Conservation (phyloP, 1,140 invertebrate genomes). For the Aphaenogaster ashmeadi region DNA sequence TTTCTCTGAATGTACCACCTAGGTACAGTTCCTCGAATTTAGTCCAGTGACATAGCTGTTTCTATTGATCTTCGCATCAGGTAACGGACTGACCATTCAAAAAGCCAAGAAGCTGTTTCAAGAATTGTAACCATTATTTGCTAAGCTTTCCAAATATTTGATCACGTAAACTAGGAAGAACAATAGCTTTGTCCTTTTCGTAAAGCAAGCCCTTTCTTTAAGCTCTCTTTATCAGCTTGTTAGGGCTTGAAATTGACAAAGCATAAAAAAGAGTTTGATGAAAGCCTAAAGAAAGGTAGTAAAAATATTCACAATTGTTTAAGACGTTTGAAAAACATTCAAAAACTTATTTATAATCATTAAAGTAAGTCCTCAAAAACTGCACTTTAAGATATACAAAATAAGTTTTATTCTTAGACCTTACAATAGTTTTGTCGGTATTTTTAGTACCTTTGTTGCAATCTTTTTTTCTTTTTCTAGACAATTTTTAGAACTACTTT, state of each 20-base stretch:
- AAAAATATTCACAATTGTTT: not conserved
- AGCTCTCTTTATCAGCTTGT: too few relatives aligned
- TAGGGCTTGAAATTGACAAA: not conserved
- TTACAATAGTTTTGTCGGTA: not conserved
- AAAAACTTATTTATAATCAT: not conserved
- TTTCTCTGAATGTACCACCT: not conserved
- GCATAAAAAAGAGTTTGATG: not conserved
- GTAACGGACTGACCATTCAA: constrained; percentile 34
- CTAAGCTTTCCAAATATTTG: not conserved
- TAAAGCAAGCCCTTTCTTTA: not conserved
- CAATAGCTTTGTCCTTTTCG: not conserved
- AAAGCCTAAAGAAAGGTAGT: not conserved
- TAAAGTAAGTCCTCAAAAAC: not conserved
- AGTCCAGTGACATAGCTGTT: constrained; percentile 8
- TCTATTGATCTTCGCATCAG: constrained; percentile 43
- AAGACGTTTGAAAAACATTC: not conserved
- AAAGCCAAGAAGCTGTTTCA: constrained; percentile 4
- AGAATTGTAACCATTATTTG: constrained; percentile 44
- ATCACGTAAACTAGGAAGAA: not conserved
- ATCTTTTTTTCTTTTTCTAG: constrained; percentile 1
- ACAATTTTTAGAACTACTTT: not conserved
- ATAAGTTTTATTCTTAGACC: not conserved
- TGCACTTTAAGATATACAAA: not conserved
- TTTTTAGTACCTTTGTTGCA: not conserved
- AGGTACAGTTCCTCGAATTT: constrained; percentile 35